These are phyloP conservation scores for Sebastes fasciatus DNA, from an alignment of 2,113 vertebrate species.

Conservation along the genomic window DNA sequence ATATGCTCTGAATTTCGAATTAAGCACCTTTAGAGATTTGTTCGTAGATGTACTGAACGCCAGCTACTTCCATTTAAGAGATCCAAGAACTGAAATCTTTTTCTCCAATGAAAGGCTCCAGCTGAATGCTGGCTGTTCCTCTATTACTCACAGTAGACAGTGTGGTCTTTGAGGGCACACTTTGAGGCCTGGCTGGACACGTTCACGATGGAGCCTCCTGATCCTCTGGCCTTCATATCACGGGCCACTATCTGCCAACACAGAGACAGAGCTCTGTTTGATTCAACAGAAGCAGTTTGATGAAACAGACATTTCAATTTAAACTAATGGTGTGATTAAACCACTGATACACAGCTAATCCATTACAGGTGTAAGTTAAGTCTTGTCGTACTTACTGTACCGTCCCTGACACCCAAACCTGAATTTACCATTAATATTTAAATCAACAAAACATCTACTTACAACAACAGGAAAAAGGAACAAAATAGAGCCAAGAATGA, in stretches of 20 bases:
- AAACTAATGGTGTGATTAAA: neutral
- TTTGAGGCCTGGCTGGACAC: conserved; percentile 98
- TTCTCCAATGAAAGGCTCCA: neutral
- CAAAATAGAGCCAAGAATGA: neutral
- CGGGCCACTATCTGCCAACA: conserved; percentile 87
- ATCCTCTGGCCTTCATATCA: conserved; percentile 88
- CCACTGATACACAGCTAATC: neutral
- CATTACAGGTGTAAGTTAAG: neutral
- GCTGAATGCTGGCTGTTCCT: neutral
- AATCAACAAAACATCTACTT: neutral
- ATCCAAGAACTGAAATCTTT: neutral
- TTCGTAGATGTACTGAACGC: neutral
- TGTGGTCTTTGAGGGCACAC: conserved; percentile 86
- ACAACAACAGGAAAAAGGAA: neutral
- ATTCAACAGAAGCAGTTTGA: neutral
- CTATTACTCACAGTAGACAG: conserved; percentile 90
- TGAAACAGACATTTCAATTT: neutral
- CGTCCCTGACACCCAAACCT: neutral
- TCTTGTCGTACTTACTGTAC: neutral
- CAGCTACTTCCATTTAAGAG: neutral
- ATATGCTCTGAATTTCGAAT: too few relatives aligned
- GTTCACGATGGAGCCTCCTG: conserved; percentile 92
- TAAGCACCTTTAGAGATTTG: neutral
- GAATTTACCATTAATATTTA: neutral
- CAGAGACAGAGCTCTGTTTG: conserved; percentile 32